A percentile compares a stretch with the other conserved stretches of the same genome.
Conservation (phyloP, 2,113 vertebrate genomes). For the Corydoras sp. region DNA sequence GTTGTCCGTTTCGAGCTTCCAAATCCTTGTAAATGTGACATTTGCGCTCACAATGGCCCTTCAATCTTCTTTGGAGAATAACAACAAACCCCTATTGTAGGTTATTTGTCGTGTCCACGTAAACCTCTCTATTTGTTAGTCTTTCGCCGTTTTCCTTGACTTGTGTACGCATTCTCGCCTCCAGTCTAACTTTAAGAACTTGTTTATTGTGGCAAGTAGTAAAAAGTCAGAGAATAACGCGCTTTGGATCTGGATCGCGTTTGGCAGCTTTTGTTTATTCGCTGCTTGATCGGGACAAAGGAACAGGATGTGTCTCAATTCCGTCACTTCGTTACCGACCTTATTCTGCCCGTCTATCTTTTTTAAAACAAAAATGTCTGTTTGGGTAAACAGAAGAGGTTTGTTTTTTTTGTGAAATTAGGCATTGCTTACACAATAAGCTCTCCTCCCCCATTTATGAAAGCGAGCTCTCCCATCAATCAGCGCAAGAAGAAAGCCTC, state of each 20-base stretch:
- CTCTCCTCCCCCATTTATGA: constrained; percentile 52
- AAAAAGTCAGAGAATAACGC: constrained; percentile 64
- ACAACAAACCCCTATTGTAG: constrained; percentile 21
- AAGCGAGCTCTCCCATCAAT: constrained; percentile 56
- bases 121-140: not conserved
- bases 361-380: not conserved
- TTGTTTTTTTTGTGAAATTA: constrained; percentile 31
- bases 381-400: not conserved
- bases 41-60: not conserved
- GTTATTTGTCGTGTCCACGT: not conserved
- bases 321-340: not conserved
- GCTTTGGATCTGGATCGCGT: constrained; percentile 45
- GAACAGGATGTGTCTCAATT: constrained; percentile 23
- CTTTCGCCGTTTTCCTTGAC: not conserved
- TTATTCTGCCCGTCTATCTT: not conserved
- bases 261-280: constrained; percentile 64
- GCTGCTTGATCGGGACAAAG: constrained; percentile 68
- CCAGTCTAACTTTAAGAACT: too few relatives aligned
- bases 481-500: constrained; percentile 46
- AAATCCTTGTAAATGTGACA: constrained; percentile 2
- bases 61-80: constrained; percentile 3
- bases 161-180: too few relatives aligned
- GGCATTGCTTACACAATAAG: constrained; percentile 59
- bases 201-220: constrained; percentile 30
- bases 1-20: not conserved